These are phyloP conservation scores for Falco peregrinus DNA, from an alignment of 2,797 vertebrate species.

Conservation along the genomic window DNA sequence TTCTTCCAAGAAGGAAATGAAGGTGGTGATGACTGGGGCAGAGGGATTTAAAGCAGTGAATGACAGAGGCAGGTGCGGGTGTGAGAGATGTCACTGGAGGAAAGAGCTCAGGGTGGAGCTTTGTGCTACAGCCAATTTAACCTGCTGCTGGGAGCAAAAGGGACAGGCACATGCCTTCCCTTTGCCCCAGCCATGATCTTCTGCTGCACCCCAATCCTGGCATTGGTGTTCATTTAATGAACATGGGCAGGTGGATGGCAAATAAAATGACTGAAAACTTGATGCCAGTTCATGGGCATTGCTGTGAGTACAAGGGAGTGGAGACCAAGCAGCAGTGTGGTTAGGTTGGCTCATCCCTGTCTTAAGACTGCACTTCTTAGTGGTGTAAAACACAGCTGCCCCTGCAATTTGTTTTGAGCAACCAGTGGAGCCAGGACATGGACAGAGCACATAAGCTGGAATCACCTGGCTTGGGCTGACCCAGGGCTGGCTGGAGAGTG, in stretches of 20 bases:
- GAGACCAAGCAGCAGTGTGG: neutral
- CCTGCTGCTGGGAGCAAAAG: neutral
- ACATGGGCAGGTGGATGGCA: neutral
- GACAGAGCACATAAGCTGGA: neutral
- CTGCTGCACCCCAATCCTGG: neutral
- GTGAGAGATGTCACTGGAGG: rapidly evolving
- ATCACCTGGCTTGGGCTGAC: neutral
- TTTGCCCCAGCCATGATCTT: neutral
- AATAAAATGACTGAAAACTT: neutral
- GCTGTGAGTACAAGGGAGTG: neutral
- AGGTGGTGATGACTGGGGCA: neutral
- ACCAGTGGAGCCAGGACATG: too few relatives aligned
- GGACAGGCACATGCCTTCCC: rapidly evolving
- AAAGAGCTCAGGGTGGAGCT: neutral
- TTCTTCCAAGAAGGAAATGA: neutral
- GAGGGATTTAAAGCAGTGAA: neutral
- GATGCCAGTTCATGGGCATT: neutral
- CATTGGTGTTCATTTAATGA: neutral
- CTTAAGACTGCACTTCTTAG: neutral
- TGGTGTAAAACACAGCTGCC: neutral
- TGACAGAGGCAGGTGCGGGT: neutral
- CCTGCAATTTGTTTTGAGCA: neutral
- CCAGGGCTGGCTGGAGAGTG: neutral
- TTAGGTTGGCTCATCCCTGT: neutral
- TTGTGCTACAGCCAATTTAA: neutral